A percentile compares a stretch with the other conserved stretches of the same genome.
Conservation (phyloP, 1,140 invertebrate genomes). For the Drosophila willistoni region DNA sequence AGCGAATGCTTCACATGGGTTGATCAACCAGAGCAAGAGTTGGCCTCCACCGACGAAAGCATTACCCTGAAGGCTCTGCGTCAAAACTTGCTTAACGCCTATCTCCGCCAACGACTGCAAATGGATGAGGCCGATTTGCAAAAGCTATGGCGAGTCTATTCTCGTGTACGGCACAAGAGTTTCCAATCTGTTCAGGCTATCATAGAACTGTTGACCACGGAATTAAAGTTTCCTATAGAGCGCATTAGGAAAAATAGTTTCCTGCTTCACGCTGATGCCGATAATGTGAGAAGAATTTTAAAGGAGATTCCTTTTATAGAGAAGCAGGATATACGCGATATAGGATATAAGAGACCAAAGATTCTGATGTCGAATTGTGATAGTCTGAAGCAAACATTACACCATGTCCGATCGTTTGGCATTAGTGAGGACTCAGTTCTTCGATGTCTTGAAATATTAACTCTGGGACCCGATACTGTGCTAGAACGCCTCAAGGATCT, state of each 20-base stretch:
- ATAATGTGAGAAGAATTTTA: slow-evolving; percentile 84
- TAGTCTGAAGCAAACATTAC: slow-evolving; percentile 83
- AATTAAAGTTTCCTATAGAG: slow-evolving; percentile 83
- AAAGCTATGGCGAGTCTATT: slow-evolving; percentile 84
- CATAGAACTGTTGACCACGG: slow-evolving; percentile 83
- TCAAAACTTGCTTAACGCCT: slow-evolving; percentile 83
- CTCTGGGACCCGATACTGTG: slow-evolving; percentile 84
- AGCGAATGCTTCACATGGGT: slow-evolving; percentile 49
- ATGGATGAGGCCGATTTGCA: slow-evolving; percentile 83
- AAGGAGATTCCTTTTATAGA: slow-evolving; percentile 84
- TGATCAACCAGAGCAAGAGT: slow-evolving; percentile 45
- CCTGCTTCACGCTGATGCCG: slow-evolving; percentile 84
- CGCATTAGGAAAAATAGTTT: slow-evolving; percentile 84
- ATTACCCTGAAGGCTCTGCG: slow-evolving; percentile 83
- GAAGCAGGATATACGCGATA: slow-evolving; percentile 84
- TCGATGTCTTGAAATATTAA: slow-evolving; percentile 84
- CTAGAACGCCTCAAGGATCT: slow-evolving; percentile 84
- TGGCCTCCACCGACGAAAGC: slow-evolving; percentile 50
- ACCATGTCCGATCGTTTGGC: slow-evolving; percentile 83
- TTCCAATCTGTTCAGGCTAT: slow-evolving; percentile 84
- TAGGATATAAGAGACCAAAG: slow-evolving; percentile 84
- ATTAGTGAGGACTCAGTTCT: slow-evolving; percentile 84
- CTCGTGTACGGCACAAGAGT: slow-evolving; percentile 84
- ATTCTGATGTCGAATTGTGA: slow-evolving; percentile 85
- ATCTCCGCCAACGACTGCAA: slow-evolving; percentile 83